Base-by-base conservation (phyloP, 1,140 invertebrate species). In the Acromyrmex echinatior region DNA sequence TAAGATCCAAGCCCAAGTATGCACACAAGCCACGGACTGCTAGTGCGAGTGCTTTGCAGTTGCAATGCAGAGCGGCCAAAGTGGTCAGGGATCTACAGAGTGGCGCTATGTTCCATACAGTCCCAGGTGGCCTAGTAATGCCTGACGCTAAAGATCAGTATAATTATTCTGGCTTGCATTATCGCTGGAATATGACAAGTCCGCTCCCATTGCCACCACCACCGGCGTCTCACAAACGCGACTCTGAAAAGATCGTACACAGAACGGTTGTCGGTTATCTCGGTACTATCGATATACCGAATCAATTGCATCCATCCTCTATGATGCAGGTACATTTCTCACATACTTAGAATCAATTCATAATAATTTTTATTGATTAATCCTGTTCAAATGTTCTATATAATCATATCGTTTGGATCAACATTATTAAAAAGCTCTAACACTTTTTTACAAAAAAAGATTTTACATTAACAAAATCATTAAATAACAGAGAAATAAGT, bases 251-350 rank as follows among this genome's bases (percentile, higher is more conserved):
- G 56, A 95, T 98, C 35, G 97, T 98, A 79, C 98, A 98, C 91
- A 97, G 97, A 86, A 98, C 98, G 0, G 97, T 99, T 18, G 98
- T 99, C 3, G 98, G 99, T 0, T 99, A 99, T 94, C 96, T 99
- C 68, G 99, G 99, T 5, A 99, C 98, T 0, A 99, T 99, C 71
- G 99, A 99, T 95, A 99, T 99, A 96, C 98, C 98, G 0, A 97
- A 98, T 93, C 98, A 98, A 92, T 95, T 98, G 60, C 97, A 97
- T 73, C 96, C 98, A 0, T 97, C 97, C 68, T 97, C 97, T 9
- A 97, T 97, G 92, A 96, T 98, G 63, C 97, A 97, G 93, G 95
- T 96, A 91, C 77, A 14, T 63, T 62, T 66, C 4, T 21, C 1
- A 49, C 14, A 85, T 7, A 6, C 0, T 14, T 28, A 45, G 16